A percentile compares a stretch with the other conserved stretches of the same genome.
Evolutionary conservation across 2,888 invertebrate genomes (phyloP).

Genomic region (Ormyrus pomaceus): DNA sequence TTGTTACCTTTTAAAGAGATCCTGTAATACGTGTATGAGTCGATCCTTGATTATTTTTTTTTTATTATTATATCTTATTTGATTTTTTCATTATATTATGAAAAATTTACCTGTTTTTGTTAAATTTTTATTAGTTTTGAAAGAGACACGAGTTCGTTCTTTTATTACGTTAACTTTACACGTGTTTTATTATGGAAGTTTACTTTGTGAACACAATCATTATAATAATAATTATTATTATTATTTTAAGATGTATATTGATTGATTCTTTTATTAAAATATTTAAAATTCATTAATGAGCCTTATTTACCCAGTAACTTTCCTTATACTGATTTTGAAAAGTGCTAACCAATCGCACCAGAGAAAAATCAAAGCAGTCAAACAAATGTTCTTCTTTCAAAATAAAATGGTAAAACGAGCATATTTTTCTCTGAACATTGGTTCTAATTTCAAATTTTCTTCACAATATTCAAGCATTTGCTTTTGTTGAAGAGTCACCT

Average conservation of each 20-base stretch:
- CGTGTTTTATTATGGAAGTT: slow-evolving; percentile 65
- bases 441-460: slow-evolving; percentile 16
- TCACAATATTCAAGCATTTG: neutral
- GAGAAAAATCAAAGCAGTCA: slow-evolving; percentile 14
- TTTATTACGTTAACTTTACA: slow-evolving; percentile 37
- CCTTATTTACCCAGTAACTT: slow-evolving; percentile 68
- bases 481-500: slow-evolving; percentile 1
- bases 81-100: neutral
- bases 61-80: neutral
- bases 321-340: slow-evolving; percentile 23
- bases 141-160: neutral
- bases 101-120: neutral
- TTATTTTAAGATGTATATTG: slow-evolving; percentile 71
- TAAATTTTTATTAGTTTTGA: slow-evolving; percentile 6
- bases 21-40: slow-evolving; percentile 28
- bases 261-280: slow-evolving; percentile 73
- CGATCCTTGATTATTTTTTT: slow-evolving; percentile 28
- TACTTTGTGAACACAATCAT: slow-evolving; percentile 69
- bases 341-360: slow-evolving; percentile 5
- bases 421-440: slow-evolving; percentile 10
- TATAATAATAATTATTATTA: slow-evolving; percentile 63
- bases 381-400: too few species aligned
- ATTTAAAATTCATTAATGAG: slow-evolving; percentile 72
- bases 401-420: neutral
- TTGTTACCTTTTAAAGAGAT: slow-evolving; percentile 40